Percentiles rank a stretch among this genome's conserved stretches.
Conservation (phyloP, 2,888 invertebrate species). For the Capitulum mitella region DNA sequence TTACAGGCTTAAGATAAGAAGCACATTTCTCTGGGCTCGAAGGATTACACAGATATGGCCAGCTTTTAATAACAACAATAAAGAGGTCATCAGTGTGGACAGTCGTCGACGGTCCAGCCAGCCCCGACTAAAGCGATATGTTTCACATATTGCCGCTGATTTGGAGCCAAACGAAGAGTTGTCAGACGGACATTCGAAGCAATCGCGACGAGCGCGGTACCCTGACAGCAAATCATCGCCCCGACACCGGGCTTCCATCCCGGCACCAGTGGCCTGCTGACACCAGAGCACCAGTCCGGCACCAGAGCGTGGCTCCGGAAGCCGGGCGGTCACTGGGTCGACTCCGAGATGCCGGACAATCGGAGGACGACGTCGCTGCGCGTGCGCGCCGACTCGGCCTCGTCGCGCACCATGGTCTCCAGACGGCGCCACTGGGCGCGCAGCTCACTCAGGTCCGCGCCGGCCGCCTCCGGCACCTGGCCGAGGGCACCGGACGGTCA, state of each 20-base stretch:
- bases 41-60: too few species aligned
- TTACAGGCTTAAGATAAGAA: too few species aligned
- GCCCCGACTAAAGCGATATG: too few species aligned
- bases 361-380: not conserved
- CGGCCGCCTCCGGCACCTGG: not conserved
- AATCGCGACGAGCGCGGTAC: not conserved
- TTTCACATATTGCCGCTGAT: too few species aligned
- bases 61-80: too few species aligned
- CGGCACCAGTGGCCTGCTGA: not conserved
- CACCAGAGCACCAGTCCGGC: too few species aligned
- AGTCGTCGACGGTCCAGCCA: too few species aligned
- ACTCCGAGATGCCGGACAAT: not conserved
- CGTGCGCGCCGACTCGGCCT: slow-evolving; percentile 3
- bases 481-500: too few species aligned
- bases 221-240: not conserved
- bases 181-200: not conserved
- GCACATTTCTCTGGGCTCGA: too few species aligned
- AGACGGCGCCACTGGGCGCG: slow-evolving; percentile 10
- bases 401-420: slow-evolving; percentile 17
- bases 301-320: not conserved
- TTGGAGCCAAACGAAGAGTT: too few species aligned
- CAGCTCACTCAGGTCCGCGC: not conserved
- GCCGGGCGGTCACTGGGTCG: not conserved
- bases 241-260: not conserved
- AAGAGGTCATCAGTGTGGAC: too few species aligned